Conservation (phyloP, 1,140 invertebrate species). For the Zeugodacus cucurbitae region DNA sequence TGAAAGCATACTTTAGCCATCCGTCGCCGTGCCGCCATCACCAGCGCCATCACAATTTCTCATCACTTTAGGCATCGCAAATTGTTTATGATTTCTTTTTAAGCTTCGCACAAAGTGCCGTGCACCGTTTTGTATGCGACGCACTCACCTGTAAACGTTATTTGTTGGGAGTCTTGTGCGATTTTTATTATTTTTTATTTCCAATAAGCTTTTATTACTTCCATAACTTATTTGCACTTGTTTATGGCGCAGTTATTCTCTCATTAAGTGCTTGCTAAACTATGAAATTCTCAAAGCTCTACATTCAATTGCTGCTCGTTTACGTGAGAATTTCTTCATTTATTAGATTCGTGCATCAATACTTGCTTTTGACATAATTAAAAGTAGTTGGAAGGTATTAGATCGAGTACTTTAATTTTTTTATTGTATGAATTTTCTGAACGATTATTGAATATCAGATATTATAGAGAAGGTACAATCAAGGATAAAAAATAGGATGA, state of each 20-base stretch:
- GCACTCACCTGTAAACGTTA: background rate
- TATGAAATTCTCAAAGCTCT: constrained; percentile 11
- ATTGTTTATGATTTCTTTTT: constrained; percentile 32
- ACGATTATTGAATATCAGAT: no score
- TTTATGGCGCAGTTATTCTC: background rate
- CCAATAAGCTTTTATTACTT: background rate
- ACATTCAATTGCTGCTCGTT: background rate
- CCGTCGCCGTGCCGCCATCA: background rate
- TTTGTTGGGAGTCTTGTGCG: background rate
- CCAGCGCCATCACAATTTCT: background rate
- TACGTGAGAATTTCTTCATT: background rate
- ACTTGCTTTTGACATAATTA: background rate
- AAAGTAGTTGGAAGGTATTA: background rate
- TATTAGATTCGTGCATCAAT: background rate
- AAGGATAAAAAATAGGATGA: no score
- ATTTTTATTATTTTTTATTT: background rate
- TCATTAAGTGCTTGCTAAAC: background rate
- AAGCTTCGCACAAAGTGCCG: background rate
- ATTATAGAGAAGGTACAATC: no score
- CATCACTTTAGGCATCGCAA: constrained; percentile 15
- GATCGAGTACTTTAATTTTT: background rate
- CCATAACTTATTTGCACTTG: background rate
- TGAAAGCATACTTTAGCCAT: background rate
- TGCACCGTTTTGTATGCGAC: background rate
- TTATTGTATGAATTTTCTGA: background rate